phyloP scores from a whole-genome alignment of 2,797 vertebrate genomes.

The Pipistrellus nathusii region DNA sequence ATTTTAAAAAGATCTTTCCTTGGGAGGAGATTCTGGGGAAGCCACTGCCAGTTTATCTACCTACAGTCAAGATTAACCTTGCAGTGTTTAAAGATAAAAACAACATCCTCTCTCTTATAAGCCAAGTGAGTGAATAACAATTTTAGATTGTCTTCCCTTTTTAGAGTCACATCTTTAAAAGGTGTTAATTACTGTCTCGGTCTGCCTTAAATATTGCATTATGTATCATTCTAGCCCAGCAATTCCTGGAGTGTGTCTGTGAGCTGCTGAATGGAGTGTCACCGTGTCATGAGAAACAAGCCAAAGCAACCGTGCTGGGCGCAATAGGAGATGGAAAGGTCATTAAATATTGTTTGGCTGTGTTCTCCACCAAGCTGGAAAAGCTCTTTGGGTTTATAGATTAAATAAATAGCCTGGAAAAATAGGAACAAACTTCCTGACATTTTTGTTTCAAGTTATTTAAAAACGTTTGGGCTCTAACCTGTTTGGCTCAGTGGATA shows the following conservation, averaged over 20 bases:
- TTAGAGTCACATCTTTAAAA: neutral
- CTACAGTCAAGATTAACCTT: neutral
- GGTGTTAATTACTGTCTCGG: conserved; percentile 31
- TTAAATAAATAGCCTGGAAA: too few species aligned
- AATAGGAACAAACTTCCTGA: too few species aligned
- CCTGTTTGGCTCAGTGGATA: neutral
- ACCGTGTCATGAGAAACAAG: neutral
- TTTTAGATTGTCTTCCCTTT: conserved; percentile 5
- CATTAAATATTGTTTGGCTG: conserved; percentile 32
- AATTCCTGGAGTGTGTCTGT: neutral
- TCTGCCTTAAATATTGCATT: neutral
- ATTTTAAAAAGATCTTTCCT: neutral
- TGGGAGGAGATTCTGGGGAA: neutral
- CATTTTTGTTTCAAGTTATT: too few species aligned
- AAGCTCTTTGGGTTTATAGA: too few species aligned
- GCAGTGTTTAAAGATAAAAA: conserved; percentile 28
- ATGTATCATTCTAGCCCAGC: neutral
- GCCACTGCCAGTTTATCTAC: neutral
- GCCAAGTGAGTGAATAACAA: conserved; percentile 9
- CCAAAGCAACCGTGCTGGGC: neutral
- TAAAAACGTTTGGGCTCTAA: neutral
- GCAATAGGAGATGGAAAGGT: conserved; percentile 26
- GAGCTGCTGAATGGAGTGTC: neutral
- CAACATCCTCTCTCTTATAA: neutral
- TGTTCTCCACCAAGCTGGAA: neutral